Conservation (phyloP, 1,140 invertebrate species). For the Dreissena polymorpha region DNA sequence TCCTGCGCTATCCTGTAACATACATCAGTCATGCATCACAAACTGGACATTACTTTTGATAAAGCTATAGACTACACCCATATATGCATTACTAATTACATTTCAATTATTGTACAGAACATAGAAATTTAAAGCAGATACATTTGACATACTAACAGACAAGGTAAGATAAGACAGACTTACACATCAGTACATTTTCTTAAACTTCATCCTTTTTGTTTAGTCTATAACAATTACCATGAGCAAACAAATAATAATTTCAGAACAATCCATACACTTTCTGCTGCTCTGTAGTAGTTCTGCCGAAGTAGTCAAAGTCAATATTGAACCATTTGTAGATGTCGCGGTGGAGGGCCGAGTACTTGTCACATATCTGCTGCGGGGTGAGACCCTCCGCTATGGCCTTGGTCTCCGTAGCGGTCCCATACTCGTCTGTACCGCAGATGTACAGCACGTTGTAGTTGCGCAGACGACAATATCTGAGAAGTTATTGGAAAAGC, state of each 20-base stretch:
- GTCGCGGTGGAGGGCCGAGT: constrained; percentile 90
- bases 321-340: constrained; percentile 99
- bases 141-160: no score
- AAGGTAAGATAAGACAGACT: no score
- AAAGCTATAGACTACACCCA: no score
- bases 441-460: constrained; percentile 96
- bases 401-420: constrained; percentile 99
- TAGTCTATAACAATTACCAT: no score
- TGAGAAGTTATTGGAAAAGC: constrained; percentile 73
- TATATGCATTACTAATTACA: no score
- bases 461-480: constrained; percentile 93
- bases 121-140: no score
- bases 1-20: no score
- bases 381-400: constrained; percentile 93
- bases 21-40: no score
- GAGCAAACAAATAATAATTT: background rate
- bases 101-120: no score
- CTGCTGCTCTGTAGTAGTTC: constrained; percentile 96
- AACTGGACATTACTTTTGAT: no score
- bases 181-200: no score
- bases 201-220: no score
- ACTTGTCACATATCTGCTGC: constrained; percentile 98
- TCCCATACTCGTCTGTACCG: constrained; percentile 99
- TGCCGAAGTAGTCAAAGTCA: constrained; percentile 97
- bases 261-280: constrained; percentile 86